Evolutionary conservation across 2,113 vertebrate species (phyloP).

Genomic region (Pteruthius melanotis): DNA sequence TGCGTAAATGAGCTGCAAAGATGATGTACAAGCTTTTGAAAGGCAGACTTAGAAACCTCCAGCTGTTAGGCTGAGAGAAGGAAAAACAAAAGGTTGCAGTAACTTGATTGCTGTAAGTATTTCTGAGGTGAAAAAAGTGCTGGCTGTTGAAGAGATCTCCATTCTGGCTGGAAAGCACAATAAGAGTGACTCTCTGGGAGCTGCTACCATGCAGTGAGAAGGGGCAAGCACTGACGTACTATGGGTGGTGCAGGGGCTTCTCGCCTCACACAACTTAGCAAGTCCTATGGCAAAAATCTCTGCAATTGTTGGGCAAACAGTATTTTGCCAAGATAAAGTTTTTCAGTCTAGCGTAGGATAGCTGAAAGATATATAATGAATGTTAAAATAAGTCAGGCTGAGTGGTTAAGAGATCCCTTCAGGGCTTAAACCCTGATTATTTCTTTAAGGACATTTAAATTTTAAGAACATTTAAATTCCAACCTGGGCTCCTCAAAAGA

Average conservation of each 20-base stretch:
- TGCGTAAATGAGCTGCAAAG: not conserved
- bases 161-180: not conserved
- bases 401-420: not conserved
- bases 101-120: not conserved
- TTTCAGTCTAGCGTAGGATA: not conserved
- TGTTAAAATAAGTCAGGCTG: not conserved
- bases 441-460: not conserved
- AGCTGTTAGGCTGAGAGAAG: constrained; percentile 21
- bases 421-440: not conserved
- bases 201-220: accelerated
- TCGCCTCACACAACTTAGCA: not conserved
- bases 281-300: not conserved
- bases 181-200: not conserved
- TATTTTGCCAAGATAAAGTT: not conserved
- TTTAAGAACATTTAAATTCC: not conserved
- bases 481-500: not conserved
- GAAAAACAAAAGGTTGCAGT: not conserved
- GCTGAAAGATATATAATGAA: not conserved
- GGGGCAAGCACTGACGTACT: not conserved
- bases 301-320: not conserved
- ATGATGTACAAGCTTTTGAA: constrained; percentile 10
- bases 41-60: constrained; percentile 7
- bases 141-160: not conserved
- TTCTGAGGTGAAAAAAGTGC: not conserved
- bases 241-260: accelerated